These are phyloP conservation scores for Dusona sp. DNA, from an alignment of 2,888 invertebrate species.

Conservation along the genomic window DNA sequence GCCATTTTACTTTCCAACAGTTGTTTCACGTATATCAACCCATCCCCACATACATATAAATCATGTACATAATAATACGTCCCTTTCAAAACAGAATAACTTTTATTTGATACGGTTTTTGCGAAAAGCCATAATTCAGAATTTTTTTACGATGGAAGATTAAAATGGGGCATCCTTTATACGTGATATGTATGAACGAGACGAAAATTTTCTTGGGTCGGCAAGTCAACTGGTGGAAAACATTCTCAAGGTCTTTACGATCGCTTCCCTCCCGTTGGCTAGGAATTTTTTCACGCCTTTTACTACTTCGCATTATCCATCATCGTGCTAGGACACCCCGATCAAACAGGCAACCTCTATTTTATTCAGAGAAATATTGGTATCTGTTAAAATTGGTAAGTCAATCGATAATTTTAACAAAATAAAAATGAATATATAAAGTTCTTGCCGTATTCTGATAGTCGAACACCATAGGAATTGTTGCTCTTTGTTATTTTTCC, in stretches of 20 bases:
- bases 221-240: constrained; percentile 46
- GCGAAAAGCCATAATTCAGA: neutral
- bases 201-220: constrained; percentile 19
- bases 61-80: neutral
- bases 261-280: constrained; percentile 22
- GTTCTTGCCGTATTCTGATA: neutral
- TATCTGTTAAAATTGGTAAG: neutral
- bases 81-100: neutral
- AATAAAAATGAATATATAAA: neutral
- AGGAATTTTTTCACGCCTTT: constrained; percentile 40
- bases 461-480: neutral
- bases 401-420: neutral
- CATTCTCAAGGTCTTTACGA: constrained; percentile 23
- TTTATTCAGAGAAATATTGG: constrained; percentile 9
- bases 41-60: neutral
- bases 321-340: neutral
- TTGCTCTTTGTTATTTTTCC: neutral
- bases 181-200: neutral
- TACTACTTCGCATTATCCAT: neutral
- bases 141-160: neutral
- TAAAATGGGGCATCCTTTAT: neutral
- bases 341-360: neutral
- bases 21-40: neutral
- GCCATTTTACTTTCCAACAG: neutral
- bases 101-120: neutral